Evolutionary conservation across 1,140 invertebrate species (phyloP).

Genomic region (Diprion similis): DNA sequence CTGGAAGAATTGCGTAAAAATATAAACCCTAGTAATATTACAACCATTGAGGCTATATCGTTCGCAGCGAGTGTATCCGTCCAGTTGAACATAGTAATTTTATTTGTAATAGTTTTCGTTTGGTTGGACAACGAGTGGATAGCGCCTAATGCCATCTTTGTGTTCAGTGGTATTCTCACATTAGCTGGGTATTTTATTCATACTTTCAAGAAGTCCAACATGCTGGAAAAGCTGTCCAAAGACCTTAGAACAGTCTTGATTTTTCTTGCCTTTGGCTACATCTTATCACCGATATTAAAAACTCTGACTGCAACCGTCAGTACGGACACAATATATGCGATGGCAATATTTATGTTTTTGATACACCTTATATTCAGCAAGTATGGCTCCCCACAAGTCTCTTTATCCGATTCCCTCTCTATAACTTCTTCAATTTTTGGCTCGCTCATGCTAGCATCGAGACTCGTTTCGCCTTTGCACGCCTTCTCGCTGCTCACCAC

Average conservation of each 20-base stretch:
- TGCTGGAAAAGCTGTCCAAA: slow-evolving; percentile 55
- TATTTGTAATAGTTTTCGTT: slow-evolving; percentile 79
- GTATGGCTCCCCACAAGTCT: slow-evolving; percentile 84
- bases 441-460: slow-evolving; percentile 91
- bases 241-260: slow-evolving; percentile 75
- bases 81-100: slow-evolving; percentile 76
- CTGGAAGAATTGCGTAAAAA: slow-evolving; percentile 87
- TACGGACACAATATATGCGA: slow-evolving; percentile 96
- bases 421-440: slow-evolving; percentile 93
- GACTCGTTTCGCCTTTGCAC: slow-evolving; percentile 82
- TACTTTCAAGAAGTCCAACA: slow-evolving; percentile 49
- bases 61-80: slow-evolving; percentile 75
- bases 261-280: slow-evolving; percentile 83
- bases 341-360: slow-evolving; percentile 85
- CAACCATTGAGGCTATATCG: slow-evolving; percentile 69
- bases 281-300: slow-evolving; percentile 90
- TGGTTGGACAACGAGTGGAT: slow-evolving; percentile 74
- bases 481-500: slow-evolving; percentile 88
- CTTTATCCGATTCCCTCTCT: slow-evolving; percentile 83
- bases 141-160: slow-evolving; percentile 68
- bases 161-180: slow-evolving; percentile 63
- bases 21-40: slow-evolving; percentile 76
- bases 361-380: slow-evolving; percentile 91
- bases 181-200: slow-evolving; percentile 67
- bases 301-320: slow-evolving; percentile 95